Evolutionary conservation across 2,113 vertebrate species (phyloP).

Genomic region (Notiomystis cincta): DNA sequence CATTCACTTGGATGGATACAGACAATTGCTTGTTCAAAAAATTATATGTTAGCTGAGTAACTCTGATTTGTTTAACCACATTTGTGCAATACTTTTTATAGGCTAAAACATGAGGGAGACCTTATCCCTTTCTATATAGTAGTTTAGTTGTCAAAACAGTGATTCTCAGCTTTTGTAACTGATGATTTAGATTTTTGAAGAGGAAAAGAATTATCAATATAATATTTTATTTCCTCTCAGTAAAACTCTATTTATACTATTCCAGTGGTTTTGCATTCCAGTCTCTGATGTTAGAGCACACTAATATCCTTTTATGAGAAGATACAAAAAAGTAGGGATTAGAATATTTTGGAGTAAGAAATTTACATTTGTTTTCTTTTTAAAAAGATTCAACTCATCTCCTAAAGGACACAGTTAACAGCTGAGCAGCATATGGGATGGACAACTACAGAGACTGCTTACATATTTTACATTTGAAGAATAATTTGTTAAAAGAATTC

Average conservation of each 20-base stretch:
- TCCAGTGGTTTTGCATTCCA: not conserved
- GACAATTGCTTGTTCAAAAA: not conserved
- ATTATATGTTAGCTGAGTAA: not conserved
- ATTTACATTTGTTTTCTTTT: not conserved
- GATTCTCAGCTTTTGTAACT: not conserved
- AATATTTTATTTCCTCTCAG: not conserved
- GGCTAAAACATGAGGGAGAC: not conserved
- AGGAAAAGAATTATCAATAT: no score
- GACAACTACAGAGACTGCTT: not conserved
- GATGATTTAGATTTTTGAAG: not conserved
- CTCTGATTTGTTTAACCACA: not conserved
- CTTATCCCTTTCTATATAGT: not conserved
- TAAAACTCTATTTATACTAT: not conserved
- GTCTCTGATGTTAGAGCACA: not conserved
- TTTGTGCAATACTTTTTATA: not conserved
- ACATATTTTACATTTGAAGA: not conserved
- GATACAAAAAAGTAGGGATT: not conserved
- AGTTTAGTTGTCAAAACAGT: not conserved
- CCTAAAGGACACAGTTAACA: not conserved
- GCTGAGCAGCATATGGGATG: not conserved
- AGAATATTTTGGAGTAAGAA: not conserved
- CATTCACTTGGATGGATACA: not conserved
- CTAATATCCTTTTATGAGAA: not conserved
- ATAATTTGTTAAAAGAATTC: not conserved
- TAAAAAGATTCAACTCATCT: not conserved